Percentiles rank a stretch among this genome's conserved stretches.
These are phyloP conservation scores for Eristalinus aeneus DNA, from an alignment of 2,888 invertebrate genomes.

Conservation along the genomic window DNA sequence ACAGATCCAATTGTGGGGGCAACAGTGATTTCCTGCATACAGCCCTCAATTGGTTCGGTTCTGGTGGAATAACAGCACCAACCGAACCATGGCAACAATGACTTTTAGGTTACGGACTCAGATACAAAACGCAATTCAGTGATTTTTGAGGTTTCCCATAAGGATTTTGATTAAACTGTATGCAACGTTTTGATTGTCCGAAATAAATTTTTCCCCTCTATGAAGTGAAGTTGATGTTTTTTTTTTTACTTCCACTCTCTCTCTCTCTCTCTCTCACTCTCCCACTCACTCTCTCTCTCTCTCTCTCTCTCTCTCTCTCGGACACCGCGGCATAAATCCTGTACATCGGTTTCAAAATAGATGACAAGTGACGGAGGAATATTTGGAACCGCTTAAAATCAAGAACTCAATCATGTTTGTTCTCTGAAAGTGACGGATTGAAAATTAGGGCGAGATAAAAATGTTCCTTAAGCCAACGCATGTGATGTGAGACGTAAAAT, in stretches of 20 bases:
- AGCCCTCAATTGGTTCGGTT: slow-evolving; percentile 26
- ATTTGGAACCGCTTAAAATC: background rate
- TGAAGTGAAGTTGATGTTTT: slow-evolving; percentile 32
- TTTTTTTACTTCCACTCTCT: too few species aligned
- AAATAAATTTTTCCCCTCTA: slow-evolving; percentile 11
- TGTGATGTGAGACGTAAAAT: too few species aligned
- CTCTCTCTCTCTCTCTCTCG: background rate
- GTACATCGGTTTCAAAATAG: background rate
- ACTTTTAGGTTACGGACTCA: slow-evolving; percentile 61
- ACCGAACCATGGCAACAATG: slow-evolving; percentile 64
- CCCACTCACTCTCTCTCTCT: background rate
- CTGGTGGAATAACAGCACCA: slow-evolving; percentile 48
- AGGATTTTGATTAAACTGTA: slow-evolving; percentile 69
- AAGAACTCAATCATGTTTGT: too few species aligned
- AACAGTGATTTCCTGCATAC: slow-evolving; percentile 32
- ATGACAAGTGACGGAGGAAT: background rate
- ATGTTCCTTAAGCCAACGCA: too few species aligned
- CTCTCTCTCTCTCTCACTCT: background rate
- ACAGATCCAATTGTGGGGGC: slow-evolving; percentile 50
- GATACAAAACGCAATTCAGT: slow-evolving; percentile 70
- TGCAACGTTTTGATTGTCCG: slow-evolving; percentile 45
- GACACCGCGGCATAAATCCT: background rate
- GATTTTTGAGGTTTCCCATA: slow-evolving; percentile 69
- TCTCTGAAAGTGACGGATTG: too few species aligned
- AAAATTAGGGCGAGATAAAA: too few species aligned